Conservation (phyloP, 2,797 vertebrate species). For the Gymnoscopelus microlampas region DNA sequence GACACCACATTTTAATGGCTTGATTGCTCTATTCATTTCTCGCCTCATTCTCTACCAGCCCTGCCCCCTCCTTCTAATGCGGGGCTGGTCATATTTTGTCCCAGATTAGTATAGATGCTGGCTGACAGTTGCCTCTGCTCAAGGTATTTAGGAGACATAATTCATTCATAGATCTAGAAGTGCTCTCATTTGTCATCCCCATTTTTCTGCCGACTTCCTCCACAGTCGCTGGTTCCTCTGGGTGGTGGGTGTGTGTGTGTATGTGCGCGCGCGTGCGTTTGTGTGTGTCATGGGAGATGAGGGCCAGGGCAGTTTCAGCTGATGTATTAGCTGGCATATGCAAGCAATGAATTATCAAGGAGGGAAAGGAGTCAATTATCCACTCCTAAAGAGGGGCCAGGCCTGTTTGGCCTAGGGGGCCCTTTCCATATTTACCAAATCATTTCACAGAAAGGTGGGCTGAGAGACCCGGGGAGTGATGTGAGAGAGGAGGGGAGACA, state of each 20-base stretch:
- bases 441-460: constrained; percentile 86
- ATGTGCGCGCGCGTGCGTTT: constrained; percentile 27
- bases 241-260: constrained; percentile 45
- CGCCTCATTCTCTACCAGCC: constrained; percentile 78
- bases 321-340: constrained; percentile 96
- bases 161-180: constrained; percentile 96
- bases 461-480: constrained; percentile 63
- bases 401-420: constrained; percentile 89
- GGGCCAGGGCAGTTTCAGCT: constrained; percentile 83
- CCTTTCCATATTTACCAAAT: constrained; percentile 93
- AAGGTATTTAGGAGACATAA: constrained; percentile 96
- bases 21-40: constrained; percentile 93
- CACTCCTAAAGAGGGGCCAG: constrained; percentile 86
- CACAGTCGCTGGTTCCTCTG: constrained; percentile 76
- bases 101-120: constrained; percentile 93
- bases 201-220: constrained; percentile 74
- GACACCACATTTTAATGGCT: constrained; percentile 87
- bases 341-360: constrained; percentile 94
- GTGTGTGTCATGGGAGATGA: constrained; percentile 68
- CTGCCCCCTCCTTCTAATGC: constrained; percentile 83
- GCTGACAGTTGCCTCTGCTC: constrained; percentile 92
- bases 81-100: constrained; percentile 93
- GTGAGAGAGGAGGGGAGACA: constrained; percentile 32
- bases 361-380: constrained; percentile 99
- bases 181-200: constrained; percentile 92